These are phyloP conservation scores for Dermochelys coriacea DNA, from an alignment of 2,797 vertebrate genomes.

Conservation along the genomic window DNA sequence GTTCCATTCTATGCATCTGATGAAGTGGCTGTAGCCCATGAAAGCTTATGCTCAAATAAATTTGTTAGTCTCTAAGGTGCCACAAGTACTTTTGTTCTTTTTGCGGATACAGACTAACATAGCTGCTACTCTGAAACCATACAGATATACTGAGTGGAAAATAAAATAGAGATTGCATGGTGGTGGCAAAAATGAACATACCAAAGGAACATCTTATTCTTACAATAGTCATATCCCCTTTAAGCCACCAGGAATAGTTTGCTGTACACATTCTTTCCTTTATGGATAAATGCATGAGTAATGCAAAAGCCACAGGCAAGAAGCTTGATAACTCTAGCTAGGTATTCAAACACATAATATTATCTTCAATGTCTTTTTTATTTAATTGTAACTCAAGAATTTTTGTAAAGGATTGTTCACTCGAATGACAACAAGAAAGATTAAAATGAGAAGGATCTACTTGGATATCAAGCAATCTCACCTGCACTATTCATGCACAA, in stretches of 20 bases:
- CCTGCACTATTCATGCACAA: not conserved
- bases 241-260: not conserved
- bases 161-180: not conserved
- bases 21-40: too few species aligned
- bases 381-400: not conserved
- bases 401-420: constrained; percentile 8
- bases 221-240: not conserved
- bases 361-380: not conserved
- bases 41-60: too few species aligned
- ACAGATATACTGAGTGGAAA: not conserved
- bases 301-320: not conserved
- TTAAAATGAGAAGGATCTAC: not conserved
- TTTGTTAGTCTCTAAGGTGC: too few species aligned
- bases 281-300: not conserved
- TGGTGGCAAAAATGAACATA: not conserved
- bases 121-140: not conserved
- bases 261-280: not conserved
- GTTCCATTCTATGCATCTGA: too few species aligned
- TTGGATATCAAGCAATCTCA: not conserved
- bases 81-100: too few species aligned
- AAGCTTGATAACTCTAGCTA: not conserved
- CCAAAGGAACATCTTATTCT: not conserved
- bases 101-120: too few species aligned
- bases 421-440: not conserved
- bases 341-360: not conserved